Conservation (phyloP, 2,797 vertebrate genomes). For the Peromyscus melanophrys region DNA sequence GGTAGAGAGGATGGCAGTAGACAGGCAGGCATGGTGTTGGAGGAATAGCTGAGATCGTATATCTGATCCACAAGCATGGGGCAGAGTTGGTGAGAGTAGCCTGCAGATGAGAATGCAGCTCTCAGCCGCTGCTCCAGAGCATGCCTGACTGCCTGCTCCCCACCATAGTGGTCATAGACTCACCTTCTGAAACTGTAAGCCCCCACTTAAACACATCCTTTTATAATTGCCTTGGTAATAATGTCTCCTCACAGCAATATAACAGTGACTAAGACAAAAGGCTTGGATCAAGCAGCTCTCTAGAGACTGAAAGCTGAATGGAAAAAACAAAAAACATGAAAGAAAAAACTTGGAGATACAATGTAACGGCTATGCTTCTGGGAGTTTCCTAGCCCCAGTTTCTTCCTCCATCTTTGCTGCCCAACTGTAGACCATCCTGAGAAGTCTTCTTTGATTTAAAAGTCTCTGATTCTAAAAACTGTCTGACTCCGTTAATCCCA, state of each 20-base stretch:
- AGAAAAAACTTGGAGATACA: background rate
- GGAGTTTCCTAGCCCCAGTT: background rate
- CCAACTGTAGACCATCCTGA: background rate
- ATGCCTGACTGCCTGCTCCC: no score
- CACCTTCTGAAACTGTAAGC: background rate
- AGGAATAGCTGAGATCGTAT: background rate
- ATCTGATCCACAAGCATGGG: background rate
- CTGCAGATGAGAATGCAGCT: no score
- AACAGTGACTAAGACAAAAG: background rate
- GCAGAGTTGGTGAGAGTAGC: background rate
- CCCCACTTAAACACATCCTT: no score
- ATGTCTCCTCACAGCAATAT: no score
- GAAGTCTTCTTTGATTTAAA: background rate
- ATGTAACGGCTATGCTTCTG: background rate
- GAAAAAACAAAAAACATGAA: background rate
- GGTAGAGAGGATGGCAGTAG: background rate
- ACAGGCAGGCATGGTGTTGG: background rate
- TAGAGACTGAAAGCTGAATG: background rate
- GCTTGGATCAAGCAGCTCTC: background rate
- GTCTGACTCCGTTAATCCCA: background rate
- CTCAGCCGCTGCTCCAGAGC: background rate
- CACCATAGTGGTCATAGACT: background rate
- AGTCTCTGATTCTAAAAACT: background rate
- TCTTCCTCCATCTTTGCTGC: background rate
- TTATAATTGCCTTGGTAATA: rapidly evolving